phyloP scores from a whole-genome alignment of 2,888 invertebrate genomes.

The Lasius fuliginosus region DNA sequence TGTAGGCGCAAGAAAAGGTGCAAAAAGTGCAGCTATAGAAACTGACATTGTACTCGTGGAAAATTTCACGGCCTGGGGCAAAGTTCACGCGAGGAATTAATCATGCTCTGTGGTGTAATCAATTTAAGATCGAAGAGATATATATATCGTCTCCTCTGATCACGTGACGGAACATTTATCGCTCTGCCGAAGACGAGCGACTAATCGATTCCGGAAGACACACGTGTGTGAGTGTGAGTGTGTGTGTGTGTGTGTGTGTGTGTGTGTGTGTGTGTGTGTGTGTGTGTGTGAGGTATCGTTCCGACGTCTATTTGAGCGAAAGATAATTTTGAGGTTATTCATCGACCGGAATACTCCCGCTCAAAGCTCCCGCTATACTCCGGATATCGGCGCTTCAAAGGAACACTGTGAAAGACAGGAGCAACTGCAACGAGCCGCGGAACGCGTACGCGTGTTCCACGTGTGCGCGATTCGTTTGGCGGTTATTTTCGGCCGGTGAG shows the following conservation, averaged over 20 bases:
- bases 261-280: too few species aligned
- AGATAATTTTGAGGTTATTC: constrained; percentile 34
- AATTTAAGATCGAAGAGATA: not conserved
- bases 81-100: not conserved
- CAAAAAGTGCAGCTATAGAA: constrained; percentile 12
- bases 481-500: constrained; percentile 82
- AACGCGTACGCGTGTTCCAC: not conserved
- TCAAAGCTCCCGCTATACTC: not conserved
- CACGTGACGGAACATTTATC: not conserved
- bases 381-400: not conserved
- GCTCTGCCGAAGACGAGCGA: not conserved
- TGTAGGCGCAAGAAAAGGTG: not conserved
- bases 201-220: not conserved
- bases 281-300: not conserved
- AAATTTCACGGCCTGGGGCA: not conserved
- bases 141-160: not conserved
- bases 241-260: not conserved
- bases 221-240: not conserved
- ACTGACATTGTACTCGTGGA: not conserved
- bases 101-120: not conserved
- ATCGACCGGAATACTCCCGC: not conserved
- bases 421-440: not conserved
- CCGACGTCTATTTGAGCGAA: not conserved
- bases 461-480: constrained; percentile 48
- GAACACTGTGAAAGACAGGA: not conserved